Evolutionary conservation across 1,140 invertebrate species (phyloP), one percentile per base, ranked within the genome.

Genomic region (Varroa destructor): DNA sequence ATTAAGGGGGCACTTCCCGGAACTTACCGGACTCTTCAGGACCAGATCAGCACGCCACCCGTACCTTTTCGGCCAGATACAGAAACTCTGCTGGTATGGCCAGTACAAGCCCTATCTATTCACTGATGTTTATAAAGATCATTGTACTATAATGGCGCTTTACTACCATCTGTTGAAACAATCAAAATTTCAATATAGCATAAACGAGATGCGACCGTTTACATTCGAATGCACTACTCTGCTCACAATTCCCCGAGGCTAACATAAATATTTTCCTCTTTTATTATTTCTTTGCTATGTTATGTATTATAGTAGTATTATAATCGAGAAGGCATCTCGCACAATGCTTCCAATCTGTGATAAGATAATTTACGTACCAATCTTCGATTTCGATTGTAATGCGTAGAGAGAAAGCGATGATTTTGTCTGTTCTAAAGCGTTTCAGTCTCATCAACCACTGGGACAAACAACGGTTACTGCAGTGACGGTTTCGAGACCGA

Each of bases 41-140:
- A 56, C 81, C 81, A 5, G 79, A 83, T 42, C 74, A 72, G 12
- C 87, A 83, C 75, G 81, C 85, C 1, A 89, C 86, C 75, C 83
- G 88, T 56, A 80, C 79, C 10, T 80, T 80, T 73, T 80, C 78
- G 51, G 79, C 79, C 1, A 80, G 79, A 40, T 75, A 76, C 2
- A 67, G 79, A n/a, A 80, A 80, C 71, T 80, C 80, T 72, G 80
- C 81, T 61, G 79, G 80, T 80, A 73, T 71, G 74, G 73, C 51
- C 42, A 72, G 6, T 71, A 43, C 51, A 40, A 55, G 0, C 55
- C 8, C 8, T 37, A 61, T 1, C 12, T 37, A 61, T 6, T 10
- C 51, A 51, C 6, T 61, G 42, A 61, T 61, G 42, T 51, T 51
- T 3, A 51, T 25, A 25, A 25, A 25, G 25, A 8, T 51, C 46